Evolutionary conservation across 1,140 invertebrate genomes (phyloP), one percentile per base, ranked within the genome.

Genomic region (Lethrus apterus): DNA sequence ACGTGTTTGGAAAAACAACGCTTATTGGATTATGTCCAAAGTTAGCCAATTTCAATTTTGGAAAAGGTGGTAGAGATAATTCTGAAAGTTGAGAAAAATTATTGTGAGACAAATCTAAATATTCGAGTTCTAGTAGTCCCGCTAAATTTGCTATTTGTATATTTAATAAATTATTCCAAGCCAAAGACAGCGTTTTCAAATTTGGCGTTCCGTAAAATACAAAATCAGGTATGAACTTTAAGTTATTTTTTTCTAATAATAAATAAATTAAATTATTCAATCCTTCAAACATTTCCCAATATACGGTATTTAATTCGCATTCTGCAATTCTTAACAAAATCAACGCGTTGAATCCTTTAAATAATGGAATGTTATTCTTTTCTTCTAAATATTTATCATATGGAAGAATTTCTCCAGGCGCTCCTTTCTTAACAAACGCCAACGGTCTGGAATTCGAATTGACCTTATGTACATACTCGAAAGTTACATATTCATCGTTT

Each of bases 221-320:
- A 60, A 83, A 83, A 36, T 80, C 73, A 7, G 79, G 78, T 33
- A 84, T 72, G 32, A 78, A 76, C 52, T 71, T 69, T 5, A 84
- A 69, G 30, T 72, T 69, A 52, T 83, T 83, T 43, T 70, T 71
- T 34, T 81, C 78, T 19, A 84, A 55, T 15, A 78, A 75, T 11
- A 84, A 66, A 52, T 75, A 75, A 46, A 75, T 64, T 7, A 84
- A 54, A 38, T 71, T 75, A 2, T 69, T 56, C 2, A 83, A 57
- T 10, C 78, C 78, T 44, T 81, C 74, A 55, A 84, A 82, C 74
- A 83, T 79, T 58, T 82, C 76, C 79, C 80, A 83, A 41, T 76
- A 73, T 44, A 83, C 62, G 51, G 78, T 71, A 50, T 74, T 70
- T 14, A 84, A 51, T 15, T 73, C 66, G 52, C 81, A 83, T 17